Evolutionary conservation across 1,140 invertebrate genomes (phyloP), one percentile per base, ranked within the genome.

Genomic region (Ctenoplectra terminalis): DNA sequence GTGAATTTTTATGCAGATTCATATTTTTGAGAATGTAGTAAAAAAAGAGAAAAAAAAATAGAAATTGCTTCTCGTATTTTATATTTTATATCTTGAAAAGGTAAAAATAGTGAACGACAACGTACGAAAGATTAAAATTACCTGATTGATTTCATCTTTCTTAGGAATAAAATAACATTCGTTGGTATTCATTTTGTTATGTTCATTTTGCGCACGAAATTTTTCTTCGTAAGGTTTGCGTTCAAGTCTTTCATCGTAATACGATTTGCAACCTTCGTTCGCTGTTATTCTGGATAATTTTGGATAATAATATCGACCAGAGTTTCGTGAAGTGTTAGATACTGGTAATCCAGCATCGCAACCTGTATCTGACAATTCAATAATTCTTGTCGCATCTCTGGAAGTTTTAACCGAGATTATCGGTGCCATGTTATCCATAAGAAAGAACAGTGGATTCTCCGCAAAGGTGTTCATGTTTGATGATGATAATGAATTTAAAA

Each of bases 361-460:
- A 1, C 82, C 82, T 1, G 66, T 83, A 3, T 87, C 86, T 1
- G 63, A 58, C 13, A 87, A 15, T 56, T 87, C 86, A 11, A 87
- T 52, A 2, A 87, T 79, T 6, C 46, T 84, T 8, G 73, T 83
- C 2, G 23, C 9, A 29, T 63, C n/a, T 8, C 67, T 29, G 2
- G 5, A 23, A 26, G 40, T 40, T 6, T 76, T 40, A 17, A 40
- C 17, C 7, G 86, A 29, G 11, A 74, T 46, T 6, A 84, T 75
- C 0, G 85, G 69, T 7, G 80, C 40, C 23, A 54, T 15, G 2
- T 87, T 83, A 23, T 87, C 85, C 52, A 87, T n/a, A 2, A 87
- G 71, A 13, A 87, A 40, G 13, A 87, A 50, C n/a, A 87, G 56
- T 13, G 86, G 66, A n/a, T 63, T 87, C 8, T 87, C 85, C 17